Percentiles rank a stretch among this genome's conserved stretches.
Conservation (phyloP, 2,797 vertebrate genomes). For the Sebastes umbrosus region DNA sequence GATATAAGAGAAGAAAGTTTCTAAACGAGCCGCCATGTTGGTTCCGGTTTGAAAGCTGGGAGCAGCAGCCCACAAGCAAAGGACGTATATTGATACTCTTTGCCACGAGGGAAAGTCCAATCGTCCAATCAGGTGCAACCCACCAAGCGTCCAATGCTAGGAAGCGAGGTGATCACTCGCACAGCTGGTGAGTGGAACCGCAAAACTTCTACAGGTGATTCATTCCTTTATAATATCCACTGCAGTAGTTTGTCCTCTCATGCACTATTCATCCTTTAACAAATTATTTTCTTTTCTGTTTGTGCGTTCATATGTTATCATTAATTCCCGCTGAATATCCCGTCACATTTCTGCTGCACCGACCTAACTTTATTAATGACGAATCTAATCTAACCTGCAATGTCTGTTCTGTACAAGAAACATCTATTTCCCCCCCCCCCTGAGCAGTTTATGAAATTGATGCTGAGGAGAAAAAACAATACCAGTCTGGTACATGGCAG, state of each 20-base stretch:
- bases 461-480: conserved; percentile 1
- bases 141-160: no score
- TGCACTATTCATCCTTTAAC: background rate
- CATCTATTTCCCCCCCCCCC: background rate
- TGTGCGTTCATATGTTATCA: background rate
- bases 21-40: no score
- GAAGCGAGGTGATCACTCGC: no score
- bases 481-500: background rate
- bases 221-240: background rate
- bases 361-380: background rate
- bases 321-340: background rate
- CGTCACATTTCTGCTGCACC: background rate
- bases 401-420: background rate
- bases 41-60: no score
- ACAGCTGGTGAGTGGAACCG: no score
- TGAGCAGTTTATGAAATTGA: background rate
- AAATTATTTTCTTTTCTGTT: background rate
- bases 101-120: no score
- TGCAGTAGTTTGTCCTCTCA: background rate
- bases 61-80: no score
- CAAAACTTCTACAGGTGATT: background rate
- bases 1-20: no score
- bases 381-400: conserved; percentile 6
- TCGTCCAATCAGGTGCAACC: no score
- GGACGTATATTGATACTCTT: no score